A percentile compares a stretch with the other conserved stretches of the same genome.
phyloP scores from a whole-genome alignment of 2,888 invertebrate genomes.

The Anarsia innoxiella region DNA sequence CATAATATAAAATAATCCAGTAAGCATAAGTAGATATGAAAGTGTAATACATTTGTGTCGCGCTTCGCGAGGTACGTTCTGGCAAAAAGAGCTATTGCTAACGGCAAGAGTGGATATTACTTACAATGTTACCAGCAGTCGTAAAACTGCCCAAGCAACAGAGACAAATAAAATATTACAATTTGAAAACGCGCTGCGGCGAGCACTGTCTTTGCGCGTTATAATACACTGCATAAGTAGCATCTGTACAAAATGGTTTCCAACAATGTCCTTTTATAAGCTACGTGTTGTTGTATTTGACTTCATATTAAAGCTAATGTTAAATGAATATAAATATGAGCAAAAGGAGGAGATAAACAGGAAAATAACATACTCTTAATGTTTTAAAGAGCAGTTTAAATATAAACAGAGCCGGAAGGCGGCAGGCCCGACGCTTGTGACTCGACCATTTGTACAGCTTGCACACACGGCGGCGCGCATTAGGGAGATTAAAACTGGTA shows the following conservation, averaged over 20 bases:
- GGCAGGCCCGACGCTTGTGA: conserved; percentile 24
- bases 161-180: conserved; percentile 10
- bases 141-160: conserved; percentile 12
- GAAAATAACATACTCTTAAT: conserved; percentile 1
- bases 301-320: too few species aligned
- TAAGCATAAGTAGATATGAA: too few species aligned
- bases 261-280: too few species aligned
- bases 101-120: conserved; percentile 30
- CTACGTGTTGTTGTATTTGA: too few species aligned
- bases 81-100: conserved; percentile 28
- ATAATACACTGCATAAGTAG: too few species aligned
- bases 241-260: too few species aligned
- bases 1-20: too few species aligned
- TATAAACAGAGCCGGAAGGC: conserved; percentile 36
- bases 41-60: too few species aligned
- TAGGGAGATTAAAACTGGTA: conserved; percentile 70
- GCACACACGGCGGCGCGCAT: conserved; percentile 54
- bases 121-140: conserved; percentile 24
- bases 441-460: conserved; percentile 50
- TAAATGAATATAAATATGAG: too few species aligned
- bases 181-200: conserved; percentile 13
- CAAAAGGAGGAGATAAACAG: not conserved
- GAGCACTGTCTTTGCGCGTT: too few species aligned
- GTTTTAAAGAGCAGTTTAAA: conserved; percentile 29
- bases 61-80: too few species aligned